Base-by-base conservation (phyloP, 2,888 invertebrate species). In the Ptilodon capucinus region DNA sequence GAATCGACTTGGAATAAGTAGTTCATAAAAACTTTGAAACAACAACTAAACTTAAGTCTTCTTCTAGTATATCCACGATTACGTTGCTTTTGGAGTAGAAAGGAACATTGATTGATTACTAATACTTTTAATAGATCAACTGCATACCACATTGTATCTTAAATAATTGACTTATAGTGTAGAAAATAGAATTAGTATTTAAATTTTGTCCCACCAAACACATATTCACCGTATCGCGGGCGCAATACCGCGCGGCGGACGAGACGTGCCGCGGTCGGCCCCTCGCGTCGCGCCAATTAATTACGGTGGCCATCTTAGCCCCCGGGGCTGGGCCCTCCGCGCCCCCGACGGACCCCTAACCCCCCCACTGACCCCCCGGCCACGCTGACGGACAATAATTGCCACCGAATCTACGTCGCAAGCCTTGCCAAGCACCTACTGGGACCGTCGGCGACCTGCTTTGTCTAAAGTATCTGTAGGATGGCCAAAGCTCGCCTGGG, bases 201-300 rank as follows among this genome's bases (percentile, higher is more conserved):
- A n/a, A n/a, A n/a, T n/a, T n/a, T n/a, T n/a, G n/a, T n/a, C 34
- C 14, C 16, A 38, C 14, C 35, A 2, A 46, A 60, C 46, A 0
- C 43, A 19, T 71, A 59, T 73, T 19, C 51, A 64, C 66, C 46
- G 4, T 51, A 62, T 64, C 85, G 81, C 86, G 84, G 74, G 84
- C 83, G 86, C 86, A 82, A 81, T 81, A 82, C 85, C 86, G 87
- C 87, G 87, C 79, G 81, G 76, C 79, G 63, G 68, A 67, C 74
- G 83, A 83, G 85, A 83, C 86, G 84, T 83, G 86, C 81, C 86
- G 88, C 86, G 88, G 87, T 85, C 84, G 87, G 85, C 84, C 88
- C 85, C 88, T 84, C 85, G 89, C 89, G 90, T 90, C 87, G 88
- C 86, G 87, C 88, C 90, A 90, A 90, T 90, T 90, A 90, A 90